phyloP scores from a whole-genome alignment of 2,888 invertebrate species.

The Fissipunctia ypsillon region DNA sequence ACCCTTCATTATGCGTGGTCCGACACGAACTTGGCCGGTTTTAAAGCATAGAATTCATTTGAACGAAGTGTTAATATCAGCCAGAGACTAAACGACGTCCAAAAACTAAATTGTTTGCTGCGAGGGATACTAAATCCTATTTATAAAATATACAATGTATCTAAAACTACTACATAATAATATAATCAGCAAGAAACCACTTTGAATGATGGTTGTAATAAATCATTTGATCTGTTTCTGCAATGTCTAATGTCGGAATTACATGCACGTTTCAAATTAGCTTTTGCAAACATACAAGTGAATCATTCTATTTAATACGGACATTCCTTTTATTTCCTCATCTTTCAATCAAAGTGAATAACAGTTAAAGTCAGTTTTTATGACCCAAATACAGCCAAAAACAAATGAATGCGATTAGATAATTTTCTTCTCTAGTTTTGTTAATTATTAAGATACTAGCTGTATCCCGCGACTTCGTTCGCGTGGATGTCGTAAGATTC shows the following conservation, averaged over 20 bases:
- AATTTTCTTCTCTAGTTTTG: background rate
- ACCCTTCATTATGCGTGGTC: too few relatives aligned
- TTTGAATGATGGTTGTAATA: background rate
- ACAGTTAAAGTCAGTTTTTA: too few relatives aligned
- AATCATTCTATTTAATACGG: background rate
- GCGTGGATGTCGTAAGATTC: too few relatives aligned
- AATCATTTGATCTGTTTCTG: background rate
- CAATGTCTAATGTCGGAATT: background rate
- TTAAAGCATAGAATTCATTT: too few relatives aligned
- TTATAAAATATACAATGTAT: too few relatives aligned
- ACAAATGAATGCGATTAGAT: background rate
- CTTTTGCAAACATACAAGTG: constrained; percentile 2
- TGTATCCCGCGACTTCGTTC: too few relatives aligned
- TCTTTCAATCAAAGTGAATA: background rate
- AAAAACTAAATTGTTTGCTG: background rate
- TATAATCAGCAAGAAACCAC: background rate
- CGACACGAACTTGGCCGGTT: too few relatives aligned
- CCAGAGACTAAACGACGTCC: background rate
- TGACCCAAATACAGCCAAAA: background rate
- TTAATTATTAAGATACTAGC: too few relatives aligned
- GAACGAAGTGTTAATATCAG: background rate
- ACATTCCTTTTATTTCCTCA: background rate
- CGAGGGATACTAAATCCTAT: background rate
- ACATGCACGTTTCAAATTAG: background rate
- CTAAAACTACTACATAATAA: background rate